phyloP scores from a whole-genome alignment of 37 sponge, comb jelly and placozoan species.

The Spongilla lacustris region DNA sequence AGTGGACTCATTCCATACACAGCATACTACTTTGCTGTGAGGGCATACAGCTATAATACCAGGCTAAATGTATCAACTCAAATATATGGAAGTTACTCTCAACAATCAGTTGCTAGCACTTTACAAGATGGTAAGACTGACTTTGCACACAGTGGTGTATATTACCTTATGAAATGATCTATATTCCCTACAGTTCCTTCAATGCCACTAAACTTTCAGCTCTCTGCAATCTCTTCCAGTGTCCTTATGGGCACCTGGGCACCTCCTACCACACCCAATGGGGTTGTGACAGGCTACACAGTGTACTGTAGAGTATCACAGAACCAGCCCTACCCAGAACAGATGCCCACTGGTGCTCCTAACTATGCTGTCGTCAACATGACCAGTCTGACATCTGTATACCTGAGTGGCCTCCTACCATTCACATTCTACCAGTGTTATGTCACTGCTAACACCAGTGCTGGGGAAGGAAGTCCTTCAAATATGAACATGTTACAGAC shows the following conservation, averaged over 20 bases:
- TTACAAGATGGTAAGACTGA: slow-evolving; percentile 24
- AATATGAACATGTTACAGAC: background rate
- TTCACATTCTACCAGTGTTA: slow-evolving; percentile 54
- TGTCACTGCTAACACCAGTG: slow-evolving; percentile 60
- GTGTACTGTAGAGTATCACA: slow-evolving; percentile 14
- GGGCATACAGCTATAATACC: slow-evolving; percentile 34
- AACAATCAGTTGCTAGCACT: background rate
- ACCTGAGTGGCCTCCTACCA: slow-evolving; percentile 31
- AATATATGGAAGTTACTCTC: background rate
- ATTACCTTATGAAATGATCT: background rate
- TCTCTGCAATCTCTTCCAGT: background rate
- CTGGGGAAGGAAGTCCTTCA: slow-evolving; percentile 41
- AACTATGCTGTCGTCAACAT: background rate
- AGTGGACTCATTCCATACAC: slow-evolving; percentile 9
- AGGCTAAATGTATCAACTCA: background rate
- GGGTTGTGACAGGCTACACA: slow-evolving; percentile 30
- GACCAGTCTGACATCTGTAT: background rate
- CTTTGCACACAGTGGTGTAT: background rate
- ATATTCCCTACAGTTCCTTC: slow-evolving; percentile 26
- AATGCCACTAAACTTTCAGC: slow-evolving; percentile 12
- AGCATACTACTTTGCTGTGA: slow-evolving; percentile 23
- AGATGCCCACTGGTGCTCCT: background rate
- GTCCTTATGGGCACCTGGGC: slow-evolving; percentile 16
- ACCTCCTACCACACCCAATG: slow-evolving; percentile 25
- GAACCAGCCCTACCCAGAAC: slow-evolving; percentile 19